A percentile compares a stretch with the other conserved stretches of the same genome.
Conservation (phyloP, 2,888 invertebrate species). For the Tenthredo scrophulariae region DNA sequence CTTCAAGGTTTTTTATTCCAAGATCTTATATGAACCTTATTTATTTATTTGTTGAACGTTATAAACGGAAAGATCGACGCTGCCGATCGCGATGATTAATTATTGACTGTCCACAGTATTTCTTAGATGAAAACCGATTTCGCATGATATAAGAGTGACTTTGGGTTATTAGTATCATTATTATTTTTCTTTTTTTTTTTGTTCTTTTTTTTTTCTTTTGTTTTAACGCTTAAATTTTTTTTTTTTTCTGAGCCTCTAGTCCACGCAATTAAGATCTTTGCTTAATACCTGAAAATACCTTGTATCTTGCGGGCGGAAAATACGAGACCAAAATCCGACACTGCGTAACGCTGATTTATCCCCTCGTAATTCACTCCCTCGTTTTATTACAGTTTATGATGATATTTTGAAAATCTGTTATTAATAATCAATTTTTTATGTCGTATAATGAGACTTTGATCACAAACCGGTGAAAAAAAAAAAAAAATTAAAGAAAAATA, state of each 20-base stretch:
- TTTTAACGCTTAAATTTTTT: not conserved
- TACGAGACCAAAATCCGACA: conserved; percentile 34
- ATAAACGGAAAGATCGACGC: conserved; percentile 52
- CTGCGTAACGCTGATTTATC: conserved; percentile 18
- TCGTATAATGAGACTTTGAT: too few relatives aligned
- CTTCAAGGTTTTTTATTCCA: not conserved
- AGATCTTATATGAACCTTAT: not conserved
- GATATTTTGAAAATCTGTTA: too few relatives aligned
- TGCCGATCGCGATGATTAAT: conserved; percentile 59
- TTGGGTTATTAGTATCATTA: conserved; percentile 8
- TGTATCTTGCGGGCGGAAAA: conserved; percentile 35
- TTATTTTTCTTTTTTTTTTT: not conserved
- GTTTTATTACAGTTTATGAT: too few relatives aligned
- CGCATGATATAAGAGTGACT: conserved; percentile 43
- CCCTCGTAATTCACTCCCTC: too few relatives aligned
- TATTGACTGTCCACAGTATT: conserved; percentile 70
- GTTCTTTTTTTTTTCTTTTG: not conserved
- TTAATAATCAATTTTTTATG: too few relatives aligned
- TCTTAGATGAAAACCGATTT: conserved; percentile 63
- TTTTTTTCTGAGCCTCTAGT: not conserved
- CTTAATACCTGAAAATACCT: conserved; percentile 37
- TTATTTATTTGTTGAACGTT: not conserved
- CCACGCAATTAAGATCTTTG: conserved; percentile 34
- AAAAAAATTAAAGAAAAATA: not conserved
- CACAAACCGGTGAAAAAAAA: too few relatives aligned